phyloP scores from a whole-genome alignment of 2,113 vertebrate genomes.

The Corvus cornix region DNA sequence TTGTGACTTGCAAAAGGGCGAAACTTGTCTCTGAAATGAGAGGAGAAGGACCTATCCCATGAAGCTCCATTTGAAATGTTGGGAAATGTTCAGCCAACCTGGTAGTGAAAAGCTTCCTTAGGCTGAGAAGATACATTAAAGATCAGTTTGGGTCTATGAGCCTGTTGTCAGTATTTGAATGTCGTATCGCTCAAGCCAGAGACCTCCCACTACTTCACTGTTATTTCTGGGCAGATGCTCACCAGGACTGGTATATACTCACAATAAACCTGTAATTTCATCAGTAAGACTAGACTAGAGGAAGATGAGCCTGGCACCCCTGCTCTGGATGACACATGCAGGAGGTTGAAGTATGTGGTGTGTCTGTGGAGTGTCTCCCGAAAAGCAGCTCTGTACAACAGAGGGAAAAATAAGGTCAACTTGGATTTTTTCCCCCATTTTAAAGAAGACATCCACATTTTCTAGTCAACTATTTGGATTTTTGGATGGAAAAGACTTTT shows the following conservation, averaged over 20 bases:
- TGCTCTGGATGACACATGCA: neutral
- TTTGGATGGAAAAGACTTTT: neutral
- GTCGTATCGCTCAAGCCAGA: neutral
- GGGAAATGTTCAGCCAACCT: neutral
- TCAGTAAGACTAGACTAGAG: neutral
- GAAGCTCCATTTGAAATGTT: neutral
- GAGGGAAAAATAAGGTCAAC: neutral
- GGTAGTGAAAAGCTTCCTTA: neutral
- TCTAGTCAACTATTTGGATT: neutral
- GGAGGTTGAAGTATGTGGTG: neutral
- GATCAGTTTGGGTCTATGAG: neutral
- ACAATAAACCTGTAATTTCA: constrained; percentile 40
- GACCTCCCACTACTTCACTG: neutral
- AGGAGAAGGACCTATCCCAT: neutral
- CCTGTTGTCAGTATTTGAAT: neutral
- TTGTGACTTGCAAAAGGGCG: neutral
- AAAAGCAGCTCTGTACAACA: neutral
- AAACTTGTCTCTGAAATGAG: neutral
- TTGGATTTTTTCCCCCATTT: neutral
- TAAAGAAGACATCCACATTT: neutral
- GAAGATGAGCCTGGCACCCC: neutral
- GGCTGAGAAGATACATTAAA: neutral
- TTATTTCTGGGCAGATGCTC: neutral
- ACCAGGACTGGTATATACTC: neutral
- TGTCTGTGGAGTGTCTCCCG: neutral